phyloP scores from a whole-genome alignment of 2,113 vertebrate genomes.

The Neodon shergylaensis region DNA sequence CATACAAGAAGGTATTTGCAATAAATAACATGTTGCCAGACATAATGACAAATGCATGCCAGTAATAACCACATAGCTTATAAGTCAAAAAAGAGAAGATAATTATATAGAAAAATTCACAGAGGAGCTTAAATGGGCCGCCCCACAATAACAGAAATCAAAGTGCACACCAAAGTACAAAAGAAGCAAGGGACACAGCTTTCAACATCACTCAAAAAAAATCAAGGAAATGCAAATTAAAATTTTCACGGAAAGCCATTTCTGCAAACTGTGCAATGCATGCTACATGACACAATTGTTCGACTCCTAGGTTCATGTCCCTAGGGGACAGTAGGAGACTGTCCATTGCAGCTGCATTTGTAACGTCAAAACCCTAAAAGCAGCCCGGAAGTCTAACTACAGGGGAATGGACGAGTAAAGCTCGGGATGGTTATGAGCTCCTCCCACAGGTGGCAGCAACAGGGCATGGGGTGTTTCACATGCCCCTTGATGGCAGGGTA shows the following conservation, averaged over 20 bases:
- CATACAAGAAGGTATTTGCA: not conserved
- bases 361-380: not conserved
- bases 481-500: not conserved
- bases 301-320: not conserved
- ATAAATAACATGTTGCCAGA: not conserved
- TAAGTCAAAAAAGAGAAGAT: not conserved
- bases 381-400: not conserved
- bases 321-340: not conserved
- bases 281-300: not conserved
- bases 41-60: not conserved
- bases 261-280: not conserved
- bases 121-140: not conserved
- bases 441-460: not conserved
- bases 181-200: not conserved
- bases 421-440: not conserved
- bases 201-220: conserved; percentile 6
- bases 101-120: not conserved
- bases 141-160: not conserved
- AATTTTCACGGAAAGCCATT: not conserved
- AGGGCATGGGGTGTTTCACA: not conserved
- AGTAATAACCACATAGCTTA: not conserved
- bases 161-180: not conserved
- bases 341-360: not conserved
- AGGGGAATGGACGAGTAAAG: not conserved
- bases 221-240: not conserved